Base-by-base conservation (phyloP, 2,113 vertebrate genomes). In the Sardina pilchardus region DNA sequence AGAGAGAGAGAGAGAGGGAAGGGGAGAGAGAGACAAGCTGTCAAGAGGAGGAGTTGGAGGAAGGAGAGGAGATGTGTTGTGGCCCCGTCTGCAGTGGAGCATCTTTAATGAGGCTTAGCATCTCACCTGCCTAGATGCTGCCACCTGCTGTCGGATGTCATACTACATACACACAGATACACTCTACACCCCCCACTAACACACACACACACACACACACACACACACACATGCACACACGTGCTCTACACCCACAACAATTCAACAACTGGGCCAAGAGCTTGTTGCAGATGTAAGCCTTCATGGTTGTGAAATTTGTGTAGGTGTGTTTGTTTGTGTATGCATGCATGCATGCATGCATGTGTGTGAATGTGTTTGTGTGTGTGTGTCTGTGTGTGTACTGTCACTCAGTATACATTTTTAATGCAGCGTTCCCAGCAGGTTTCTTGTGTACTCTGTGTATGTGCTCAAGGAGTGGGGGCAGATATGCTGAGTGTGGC, bases 1-100 rank as follows among this genome's bases (percentile, higher is more conserved):
- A 80, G 86, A 59, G 88, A 89, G 89, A 90, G 84, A 81, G 48
- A 0, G 21, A 3, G 24, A n/a, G 24, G 7, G 56, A 63, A 24
- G 21, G 24, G n/a, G 24, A 24, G 83, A 81, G 83, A 53, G 45
- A 86, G 89, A 89, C 87, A 81, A 86, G 75, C 88, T 90, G 89
- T 91, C 91, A 86, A 50, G 84, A 81, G 50, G 0, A 24, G 4
- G 34, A 78, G 14, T 2, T 34, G 63, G 26, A 30, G 63, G 63
- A 34, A 26, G 30, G 63, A 71, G 75, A 24, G 24, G 21, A 67
- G 30, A 10, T 45, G 39, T 34, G 30, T 48, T 42, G 34, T n/a
- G 71, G 10, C 71, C 71, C 10, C 71, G 10, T 78, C 71, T 78
- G 71, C 30, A 78, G 30, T 39, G 34, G 26, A 78, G 34, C 34